Conservation (phyloP, 2,113 vertebrate genomes). For the human region GRCh38 chr15:55371501-55372000, state of each 20-base stretch:
- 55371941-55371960: slow-evolving; percentile 83
- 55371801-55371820: slow-evolving; percentile 95
- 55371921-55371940: slow-evolving; percentile 80
- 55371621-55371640: neutral
- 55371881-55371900: slow-evolving; percentile 20
- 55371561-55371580: neutral
- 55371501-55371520: neutral
- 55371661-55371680: neutral
- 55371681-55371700: neutral
- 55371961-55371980: slow-evolving; percentile 87
- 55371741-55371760: neutral
- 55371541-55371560: neutral
- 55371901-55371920: neutral
- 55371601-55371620: neutral
- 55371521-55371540: neutral
- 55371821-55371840: slow-evolving; percentile 91
- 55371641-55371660: neutral
- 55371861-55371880: slow-evolving; percentile 77
- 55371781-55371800: slow-evolving; percentile 89
- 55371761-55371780: neutral
- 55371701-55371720: neutral
- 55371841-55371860: slow-evolving; percentile 89
- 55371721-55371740: neutral
- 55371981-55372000: slow-evolving; percentile 73
- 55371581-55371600: slow-evolving; percentile 28